Percentiles rank a stretch among this genome's conserved stretches.
Conservation (phyloP, 2,797 vertebrate species). For the Gallinago stenura region DNA sequence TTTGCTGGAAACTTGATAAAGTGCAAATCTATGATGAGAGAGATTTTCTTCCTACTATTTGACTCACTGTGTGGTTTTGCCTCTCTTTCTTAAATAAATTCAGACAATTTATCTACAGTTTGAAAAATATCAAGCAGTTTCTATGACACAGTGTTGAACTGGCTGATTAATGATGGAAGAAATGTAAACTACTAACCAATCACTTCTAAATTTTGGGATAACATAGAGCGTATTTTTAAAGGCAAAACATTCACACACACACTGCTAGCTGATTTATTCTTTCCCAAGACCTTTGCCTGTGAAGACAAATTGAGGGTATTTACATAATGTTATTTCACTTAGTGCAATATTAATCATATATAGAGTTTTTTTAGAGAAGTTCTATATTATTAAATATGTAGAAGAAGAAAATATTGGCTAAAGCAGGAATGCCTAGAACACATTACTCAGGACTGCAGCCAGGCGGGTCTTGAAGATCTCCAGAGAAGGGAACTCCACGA, state of each 20-base stretch:
- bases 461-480: no score
- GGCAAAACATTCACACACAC: no score
- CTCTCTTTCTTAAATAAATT: background rate
- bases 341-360: background rate
- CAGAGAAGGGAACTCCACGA: no score
- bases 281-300: background rate
- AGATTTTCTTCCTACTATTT: background rate
- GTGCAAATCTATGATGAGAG: background rate
- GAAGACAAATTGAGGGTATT: background rate
- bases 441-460: no score
- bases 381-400: background rate
- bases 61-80: background rate
- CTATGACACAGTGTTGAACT: background rate
- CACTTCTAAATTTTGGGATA: background rate
- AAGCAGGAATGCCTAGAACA: no score
- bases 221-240: background rate
- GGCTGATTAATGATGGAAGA: background rate
- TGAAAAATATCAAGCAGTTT: background rate
- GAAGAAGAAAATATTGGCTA: background rate
- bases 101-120: background rate
- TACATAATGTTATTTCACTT: background rate
- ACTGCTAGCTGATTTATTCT: background rate
- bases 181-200: background rate
- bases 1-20: background rate
- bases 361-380: background rate